phyloP scores from a whole-genome alignment of 2,113 vertebrate species.

The Dicerorhinus sumatrensis region DNA sequence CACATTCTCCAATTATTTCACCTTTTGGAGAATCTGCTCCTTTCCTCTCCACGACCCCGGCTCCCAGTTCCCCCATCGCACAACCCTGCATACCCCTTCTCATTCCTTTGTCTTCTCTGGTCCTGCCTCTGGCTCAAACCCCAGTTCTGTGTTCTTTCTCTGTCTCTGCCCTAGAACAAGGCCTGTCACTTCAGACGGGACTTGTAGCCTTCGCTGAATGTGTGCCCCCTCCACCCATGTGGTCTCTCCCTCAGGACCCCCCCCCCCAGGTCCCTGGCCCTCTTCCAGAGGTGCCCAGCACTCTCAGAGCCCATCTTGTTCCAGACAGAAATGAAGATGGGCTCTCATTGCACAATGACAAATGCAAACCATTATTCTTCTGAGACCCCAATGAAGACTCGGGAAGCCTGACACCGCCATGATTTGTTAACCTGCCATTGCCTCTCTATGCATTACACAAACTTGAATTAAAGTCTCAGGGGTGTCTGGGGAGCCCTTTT shows the following conservation, averaged over 20 bases:
- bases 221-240: no score
- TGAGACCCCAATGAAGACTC: slow-evolving; percentile 9
- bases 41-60: neutral
- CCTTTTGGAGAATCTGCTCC: neutral
- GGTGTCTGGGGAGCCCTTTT: slow-evolving; percentile 13
- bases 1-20: neutral
- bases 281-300: neutral
- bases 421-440: slow-evolving; percentile 34
- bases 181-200: neutral
- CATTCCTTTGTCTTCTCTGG: neutral
- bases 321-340: slow-evolving; percentile 28
- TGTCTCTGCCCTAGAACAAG: neutral
- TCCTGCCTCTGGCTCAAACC: neutral
- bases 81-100: neutral
- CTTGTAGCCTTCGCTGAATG: accelerated
- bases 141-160: neutral
- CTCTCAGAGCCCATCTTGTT: neutral
- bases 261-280: neutral
- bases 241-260: neutral
- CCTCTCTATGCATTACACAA: neutral
- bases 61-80: neutral
- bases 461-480: slow-evolving; percentile 67
- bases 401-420: neutral
- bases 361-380: slow-evolving; percentile 38
- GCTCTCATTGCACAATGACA: neutral